Evolutionary conservation across 2,113 vertebrate species (phyloP).

Genomic region (Toxotes chatareus): DNA sequence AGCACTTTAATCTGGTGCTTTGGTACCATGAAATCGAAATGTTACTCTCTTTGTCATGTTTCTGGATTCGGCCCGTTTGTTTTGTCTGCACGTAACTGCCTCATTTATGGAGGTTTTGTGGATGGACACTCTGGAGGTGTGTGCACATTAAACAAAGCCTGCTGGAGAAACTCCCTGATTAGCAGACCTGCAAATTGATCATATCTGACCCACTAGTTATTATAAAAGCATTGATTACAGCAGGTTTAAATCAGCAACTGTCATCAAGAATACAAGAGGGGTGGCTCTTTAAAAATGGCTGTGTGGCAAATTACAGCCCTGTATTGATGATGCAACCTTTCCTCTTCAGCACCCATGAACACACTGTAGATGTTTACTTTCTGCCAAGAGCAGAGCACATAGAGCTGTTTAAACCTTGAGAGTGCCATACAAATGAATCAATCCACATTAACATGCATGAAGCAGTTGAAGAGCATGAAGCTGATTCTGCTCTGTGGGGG

Average conservation of each 20-base stretch:
- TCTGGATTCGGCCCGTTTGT: neutral
- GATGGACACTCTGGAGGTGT: neutral
- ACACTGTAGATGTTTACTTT: neutral
- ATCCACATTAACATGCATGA: conserved; percentile 22
- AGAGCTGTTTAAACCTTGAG: neutral
- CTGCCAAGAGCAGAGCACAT: neutral
- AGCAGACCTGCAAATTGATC: too few species aligned
- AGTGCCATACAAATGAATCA: neutral
- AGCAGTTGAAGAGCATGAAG: neutral
- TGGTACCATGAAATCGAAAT: neutral
- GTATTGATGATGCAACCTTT: neutral
- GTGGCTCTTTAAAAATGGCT: neutral
- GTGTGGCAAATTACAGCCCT: neutral
- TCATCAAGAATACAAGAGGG: neutral
- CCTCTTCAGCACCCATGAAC: neutral
- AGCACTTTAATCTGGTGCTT: neutral
- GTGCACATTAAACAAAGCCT: neutral
- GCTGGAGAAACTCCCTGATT: neutral
- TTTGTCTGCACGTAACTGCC: neutral
- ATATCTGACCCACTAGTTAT: neutral
- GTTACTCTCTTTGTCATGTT: conserved; percentile 9
- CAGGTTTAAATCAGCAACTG: neutral
- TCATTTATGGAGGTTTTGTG: neutral
- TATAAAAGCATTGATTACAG: neutral
- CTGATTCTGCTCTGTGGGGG: neutral